Conservation (phyloP, 2,888 invertebrate genomes). For the Epinotia bilunana region DNA sequence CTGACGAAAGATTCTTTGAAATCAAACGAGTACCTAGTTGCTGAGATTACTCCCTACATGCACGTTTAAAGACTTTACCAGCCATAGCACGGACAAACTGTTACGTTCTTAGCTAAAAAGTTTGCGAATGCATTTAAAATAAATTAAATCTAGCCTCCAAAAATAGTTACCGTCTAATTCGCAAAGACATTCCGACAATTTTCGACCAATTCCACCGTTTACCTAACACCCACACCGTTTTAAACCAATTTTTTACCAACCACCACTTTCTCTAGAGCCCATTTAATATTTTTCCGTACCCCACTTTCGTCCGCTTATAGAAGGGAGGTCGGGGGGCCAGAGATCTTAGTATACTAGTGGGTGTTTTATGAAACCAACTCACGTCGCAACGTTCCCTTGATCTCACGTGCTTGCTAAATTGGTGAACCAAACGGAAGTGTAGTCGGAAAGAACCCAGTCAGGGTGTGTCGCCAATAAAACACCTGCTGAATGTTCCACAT, state of each 20-base stretch:
- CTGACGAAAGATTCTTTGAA: too few species aligned
- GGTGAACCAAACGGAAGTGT: slow-evolving; percentile 51
- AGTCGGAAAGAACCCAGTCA: slow-evolving; percentile 52
- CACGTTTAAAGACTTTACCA: too few species aligned
- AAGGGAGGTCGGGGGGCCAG: slow-evolving; percentile 3
- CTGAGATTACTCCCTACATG: too few species aligned
- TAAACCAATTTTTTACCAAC: slow-evolving; percentile 42
- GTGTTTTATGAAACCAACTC: slow-evolving; percentile 47
- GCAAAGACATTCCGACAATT: slow-evolving; percentile 39
- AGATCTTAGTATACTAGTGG: slow-evolving; percentile 21
- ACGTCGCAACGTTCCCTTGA: slow-evolving; percentile 48
- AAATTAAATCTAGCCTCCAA: neutral
- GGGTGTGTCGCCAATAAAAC: slow-evolving; percentile 54
- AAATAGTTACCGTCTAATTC: slow-evolving; percentile 27
- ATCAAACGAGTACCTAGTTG: too few species aligned
- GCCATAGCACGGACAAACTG: too few species aligned
- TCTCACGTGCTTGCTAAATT: slow-evolving; percentile 52
- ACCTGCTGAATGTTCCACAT: slow-evolving; percentile 51
- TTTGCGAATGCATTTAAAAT: neutral
- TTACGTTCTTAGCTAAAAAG: too few species aligned
- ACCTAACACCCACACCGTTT: slow-evolving; percentile 44
- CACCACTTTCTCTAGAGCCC: slow-evolving; percentile 15
- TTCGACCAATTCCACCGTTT: slow-evolving; percentile 39
- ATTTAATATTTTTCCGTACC: neutral
- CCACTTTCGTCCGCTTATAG: neutral